phyloP scores from a whole-genome alignment of 2,888 invertebrate species.

The Arge pagana region DNA sequence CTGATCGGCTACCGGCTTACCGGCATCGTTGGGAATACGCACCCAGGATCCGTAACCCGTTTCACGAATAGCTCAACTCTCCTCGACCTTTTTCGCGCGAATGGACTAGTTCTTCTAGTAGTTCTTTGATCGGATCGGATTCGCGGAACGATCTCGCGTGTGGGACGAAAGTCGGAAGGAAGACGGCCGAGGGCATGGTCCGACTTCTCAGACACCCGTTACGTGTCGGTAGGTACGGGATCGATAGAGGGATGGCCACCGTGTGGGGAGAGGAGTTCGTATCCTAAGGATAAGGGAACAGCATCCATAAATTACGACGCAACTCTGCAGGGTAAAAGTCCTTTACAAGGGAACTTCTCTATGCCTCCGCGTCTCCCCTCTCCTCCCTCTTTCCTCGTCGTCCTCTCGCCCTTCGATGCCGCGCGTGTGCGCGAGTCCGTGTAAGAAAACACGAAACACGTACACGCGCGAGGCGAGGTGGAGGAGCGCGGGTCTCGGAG shows the following conservation, averaged over 20 bases:
- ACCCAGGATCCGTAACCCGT: too few species aligned
- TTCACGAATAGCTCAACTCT: too few species aligned
- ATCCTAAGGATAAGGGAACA: constrained; percentile 58
- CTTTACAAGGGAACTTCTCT: constrained; percentile 53
- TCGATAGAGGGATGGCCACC: constrained; percentile 57
- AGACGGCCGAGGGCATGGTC: not conserved
- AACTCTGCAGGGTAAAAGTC: constrained; percentile 57
- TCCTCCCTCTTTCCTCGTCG: constrained; percentile 18
- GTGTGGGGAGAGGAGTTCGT: constrained; percentile 55
- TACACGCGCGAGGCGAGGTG: too few species aligned
- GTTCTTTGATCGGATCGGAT: too few species aligned
- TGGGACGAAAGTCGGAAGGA: too few species aligned
- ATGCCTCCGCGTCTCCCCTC: constrained; percentile 19
- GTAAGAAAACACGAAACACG: too few species aligned
- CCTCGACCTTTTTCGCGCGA: too few species aligned
- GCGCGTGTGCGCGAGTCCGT: constrained; percentile 18
- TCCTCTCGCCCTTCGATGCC: constrained; percentile 29
- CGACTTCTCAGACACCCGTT: constrained; percentile 45
- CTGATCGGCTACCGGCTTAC: too few species aligned
- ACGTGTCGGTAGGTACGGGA: constrained; percentile 49
- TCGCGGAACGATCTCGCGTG: too few species aligned
- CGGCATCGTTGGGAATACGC: too few species aligned
- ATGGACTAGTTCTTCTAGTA: too few species aligned
- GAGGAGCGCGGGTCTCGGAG: constrained; percentile 17
- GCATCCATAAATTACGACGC: constrained; percentile 58